Evolutionary conservation across 1,140 invertebrate genomes (phyloP), one percentile per base, ranked within the genome.

Genomic region (Cardiocondyla obscurior): DNA sequence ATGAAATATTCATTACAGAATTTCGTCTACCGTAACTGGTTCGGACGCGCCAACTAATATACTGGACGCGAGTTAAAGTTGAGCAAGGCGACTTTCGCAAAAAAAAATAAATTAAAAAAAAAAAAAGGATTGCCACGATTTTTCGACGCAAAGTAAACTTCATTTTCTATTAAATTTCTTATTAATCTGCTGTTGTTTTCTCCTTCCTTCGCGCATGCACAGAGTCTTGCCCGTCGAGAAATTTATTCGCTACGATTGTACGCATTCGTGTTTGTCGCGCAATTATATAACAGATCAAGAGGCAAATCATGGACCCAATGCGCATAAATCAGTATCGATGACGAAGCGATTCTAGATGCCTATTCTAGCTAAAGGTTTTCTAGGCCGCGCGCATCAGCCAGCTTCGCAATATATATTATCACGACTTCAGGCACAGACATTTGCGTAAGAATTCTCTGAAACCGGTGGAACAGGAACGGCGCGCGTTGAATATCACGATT

Each of bases 321-420:
- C 44, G 62, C 81, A 86, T 88, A 88, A 87, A 88, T 88, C 86
- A 87, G 86, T 76, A 88, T 88, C 70, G 83, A 88, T 87, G 86
- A 87, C 86, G 86, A 88, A 87, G 87, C n/a, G 76, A 53, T 53
- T 69, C 30, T 79, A 33, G 19, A 36, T 49, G 76, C 16, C 70
- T 85, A 86, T 81, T 84, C 82, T 74, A 82, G 64, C 86, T 88
- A 85, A 85, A 87, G 77, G 82, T 87, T 88, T 88, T 88, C 86
- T 88, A 88, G 85, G 85, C 65, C 77, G 85, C 85, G 39, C 64
- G 65, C 49, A n/a, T n/a, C 81, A 83, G 84, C 70, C 55, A 77
- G 85, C 85, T 81, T 85, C 72, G 83, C 49, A 36, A 10, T 49
- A 62, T 53, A 72, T 60, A 53, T 87, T 73, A 77, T 62, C 81